Percentiles rank a stretch among this genome's conserved stretches.
phyloP scores from a whole-genome alignment of 2,797 vertebrate species.

The Varecia variegata region DNA sequence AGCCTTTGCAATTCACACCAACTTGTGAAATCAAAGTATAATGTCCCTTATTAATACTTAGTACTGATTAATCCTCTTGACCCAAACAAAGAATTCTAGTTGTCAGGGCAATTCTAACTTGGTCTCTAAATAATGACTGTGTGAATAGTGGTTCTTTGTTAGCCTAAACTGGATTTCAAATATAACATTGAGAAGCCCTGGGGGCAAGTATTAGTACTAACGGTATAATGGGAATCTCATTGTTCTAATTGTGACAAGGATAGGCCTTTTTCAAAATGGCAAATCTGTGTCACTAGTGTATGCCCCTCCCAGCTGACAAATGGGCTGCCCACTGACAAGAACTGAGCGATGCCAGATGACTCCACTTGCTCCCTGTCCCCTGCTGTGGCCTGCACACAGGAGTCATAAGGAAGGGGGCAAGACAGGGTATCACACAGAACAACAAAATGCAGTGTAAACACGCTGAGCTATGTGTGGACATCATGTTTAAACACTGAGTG shows the following conservation, averaged over 20 bases:
- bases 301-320: neutral
- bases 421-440: neutral
- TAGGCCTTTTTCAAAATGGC: neutral
- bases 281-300: neutral
- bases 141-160: neutral
- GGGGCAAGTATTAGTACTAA: neutral
- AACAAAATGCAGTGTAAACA: neutral
- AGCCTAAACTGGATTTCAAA: neutral
- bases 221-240: neutral
- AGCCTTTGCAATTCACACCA: neutral
- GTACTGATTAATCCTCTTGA: neutral
- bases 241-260: neutral
- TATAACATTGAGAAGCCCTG: neutral
- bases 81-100: neutral
- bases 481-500: neutral
- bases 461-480: neutral
- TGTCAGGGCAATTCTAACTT: neutral
- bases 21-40: neutral
- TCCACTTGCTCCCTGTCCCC: neutral
- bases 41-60: neutral
- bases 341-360: neutral
- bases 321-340: neutral
- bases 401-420: neutral
- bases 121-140: neutral
- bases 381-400: neutral